phyloP scores from a whole-genome alignment of 2,797 vertebrate species.

The Arremon aurantiirostris region DNA sequence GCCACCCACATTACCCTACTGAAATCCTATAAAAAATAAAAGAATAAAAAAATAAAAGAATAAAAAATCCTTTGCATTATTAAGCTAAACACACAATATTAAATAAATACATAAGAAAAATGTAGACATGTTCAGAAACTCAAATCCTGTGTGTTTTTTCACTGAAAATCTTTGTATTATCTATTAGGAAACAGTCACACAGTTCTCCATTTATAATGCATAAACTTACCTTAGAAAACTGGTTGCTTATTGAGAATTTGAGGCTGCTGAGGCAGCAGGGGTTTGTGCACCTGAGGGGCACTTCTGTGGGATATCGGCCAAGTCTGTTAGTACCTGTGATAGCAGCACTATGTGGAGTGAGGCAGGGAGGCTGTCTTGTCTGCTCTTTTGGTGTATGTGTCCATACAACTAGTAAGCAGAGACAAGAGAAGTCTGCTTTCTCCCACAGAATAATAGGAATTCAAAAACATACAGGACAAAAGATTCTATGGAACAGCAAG shows the following conservation, averaged over 20 bases:
- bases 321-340: background rate
- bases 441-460: background rate
- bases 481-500: background rate
- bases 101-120: background rate
- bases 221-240: background rate
- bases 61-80: background rate
- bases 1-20: background rate
- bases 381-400: background rate
- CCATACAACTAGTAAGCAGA: background rate
- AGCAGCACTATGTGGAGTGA: background rate
- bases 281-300: background rate
- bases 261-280: background rate
- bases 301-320: background rate
- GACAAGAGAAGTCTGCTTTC: background rate
- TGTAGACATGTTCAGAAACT: background rate
- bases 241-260: background rate
- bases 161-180: background rate
- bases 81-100: background rate
- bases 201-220: background rate
- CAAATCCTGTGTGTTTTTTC: background rate
- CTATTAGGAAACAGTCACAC: background rate
- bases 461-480: background rate
- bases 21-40: background rate
- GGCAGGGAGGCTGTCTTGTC: background rate
- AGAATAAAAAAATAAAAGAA: background rate